Evolutionary conservation across 2,888 invertebrate species (phyloP), one percentile per base, ranked within the genome.

Genomic region (Eupeodes luniger): DNA sequence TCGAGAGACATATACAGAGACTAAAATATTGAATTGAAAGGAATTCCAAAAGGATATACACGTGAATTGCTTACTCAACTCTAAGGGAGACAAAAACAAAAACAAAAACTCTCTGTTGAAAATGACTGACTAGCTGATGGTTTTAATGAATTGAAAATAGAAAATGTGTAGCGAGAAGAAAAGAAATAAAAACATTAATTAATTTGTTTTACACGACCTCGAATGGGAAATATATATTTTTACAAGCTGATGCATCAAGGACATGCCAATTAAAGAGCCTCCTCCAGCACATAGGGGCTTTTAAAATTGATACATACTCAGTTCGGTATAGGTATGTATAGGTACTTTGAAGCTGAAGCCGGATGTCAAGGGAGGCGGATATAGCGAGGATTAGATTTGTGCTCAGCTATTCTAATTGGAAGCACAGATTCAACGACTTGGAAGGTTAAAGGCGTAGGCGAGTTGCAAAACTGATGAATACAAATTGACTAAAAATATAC

Each of bases 1-100:
- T 44, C 70, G 55, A 64, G 76, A 76, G 44, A 16, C 47, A 49
- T 9, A 19, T 12, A 64, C 19, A 36, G 78, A 64, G 36, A 74
- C 34, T 72, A 27, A 55, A 72, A 59, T 72, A 34, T 59, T 77
- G 77, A 72, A 67, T 74, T 78, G 67, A 86, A 86, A 82, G 57
- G 74, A 78, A 75, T 79, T 59, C 53, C 5, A 66, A 53, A 75
- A 74, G 74, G 81, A 82, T 74, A 74, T 74, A 12, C 72, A 74
- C 27, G 27, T 27, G 69, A 75, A 70, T 75, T 74, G 44, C 59
- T 77, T 36, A 69, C 66, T 64, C 72, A 67, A 55, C 40, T 19
- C 40, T 19, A 36, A 53, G 16, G 40, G 36, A 19, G 51, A n/a
- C 40, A 40, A 9, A 40, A 4, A 40, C 40, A 40, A 9, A 40